Percentiles rank a stretch among this genome's conserved stretches.
These are phyloP conservation scores for Bovichtus variegatus DNA, from an alignment of 2,797 vertebrate species.

Conservation along the genomic window DNA sequence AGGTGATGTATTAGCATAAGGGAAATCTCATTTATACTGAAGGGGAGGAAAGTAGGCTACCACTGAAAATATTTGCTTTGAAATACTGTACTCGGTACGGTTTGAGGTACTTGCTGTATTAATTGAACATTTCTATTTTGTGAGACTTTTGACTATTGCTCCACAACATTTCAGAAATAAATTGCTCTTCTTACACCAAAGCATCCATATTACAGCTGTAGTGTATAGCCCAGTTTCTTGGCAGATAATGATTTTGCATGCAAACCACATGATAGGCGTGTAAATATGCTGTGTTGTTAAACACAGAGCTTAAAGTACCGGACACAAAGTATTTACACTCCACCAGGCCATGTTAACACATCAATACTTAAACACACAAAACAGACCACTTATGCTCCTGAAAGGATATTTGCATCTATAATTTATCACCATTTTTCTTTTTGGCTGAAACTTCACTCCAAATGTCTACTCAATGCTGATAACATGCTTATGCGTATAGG, in stretches of 20 bases:
- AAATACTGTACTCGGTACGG: not conserved
- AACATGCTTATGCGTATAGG: not conserved
- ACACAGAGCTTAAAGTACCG: too few species aligned
- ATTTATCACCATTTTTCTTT: not conserved
- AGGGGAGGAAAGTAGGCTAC: not conserved
- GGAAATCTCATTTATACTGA: not conserved
- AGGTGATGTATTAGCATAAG: not conserved
- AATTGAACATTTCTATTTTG: not conserved
- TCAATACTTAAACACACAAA: not conserved
- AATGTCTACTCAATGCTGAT: slow-evolving; percentile 17
- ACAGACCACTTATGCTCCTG: not conserved
- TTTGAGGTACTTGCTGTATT: not conserved
- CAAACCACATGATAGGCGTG: not conserved
- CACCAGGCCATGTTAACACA: not conserved
- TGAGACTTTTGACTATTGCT: not conserved
- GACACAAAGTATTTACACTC: not conserved
- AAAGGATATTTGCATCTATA: slow-evolving; percentile 7
- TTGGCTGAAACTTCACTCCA: slow-evolving; percentile 12
- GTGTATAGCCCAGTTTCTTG: not conserved
- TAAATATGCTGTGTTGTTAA: not conserved
- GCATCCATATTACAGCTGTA: not conserved
- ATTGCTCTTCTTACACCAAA: not conserved
- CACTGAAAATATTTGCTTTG: not conserved
- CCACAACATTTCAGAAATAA: not conserved
- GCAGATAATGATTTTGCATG: not conserved